A percentile compares a stretch with the other conserved stretches of the same genome.
phyloP scores from a whole-genome alignment of 2,888 invertebrate genomes.

The Congeria kusceri region DNA sequence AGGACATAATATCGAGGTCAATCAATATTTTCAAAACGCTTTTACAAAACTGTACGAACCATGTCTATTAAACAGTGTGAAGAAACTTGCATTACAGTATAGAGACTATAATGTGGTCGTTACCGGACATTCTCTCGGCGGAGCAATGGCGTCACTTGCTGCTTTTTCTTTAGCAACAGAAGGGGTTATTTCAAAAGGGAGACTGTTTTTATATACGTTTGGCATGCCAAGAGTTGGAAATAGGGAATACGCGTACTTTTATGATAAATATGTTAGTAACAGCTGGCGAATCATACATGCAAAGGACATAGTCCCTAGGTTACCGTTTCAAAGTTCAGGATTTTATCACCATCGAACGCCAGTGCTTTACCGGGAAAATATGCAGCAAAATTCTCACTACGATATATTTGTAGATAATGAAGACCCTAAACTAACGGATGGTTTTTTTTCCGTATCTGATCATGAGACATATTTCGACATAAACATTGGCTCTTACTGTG shows the following conservation, averaged over 20 bases:
- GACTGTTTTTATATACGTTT: slow-evolving; percentile 41
- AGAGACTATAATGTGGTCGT: slow-evolving; percentile 38
- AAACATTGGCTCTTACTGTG: too few species aligned
- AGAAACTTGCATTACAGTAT: slow-evolving; percentile 15
- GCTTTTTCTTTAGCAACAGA: slow-evolving; percentile 31
- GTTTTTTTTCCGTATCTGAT: too few species aligned
- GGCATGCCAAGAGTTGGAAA: slow-evolving; percentile 54
- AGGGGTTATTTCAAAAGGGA: slow-evolving; percentile 6
- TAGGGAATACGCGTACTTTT: slow-evolving; percentile 30
- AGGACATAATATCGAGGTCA: slow-evolving; percentile 26
- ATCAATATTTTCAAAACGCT: slow-evolving; percentile 48
- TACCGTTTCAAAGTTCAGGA: slow-evolving; percentile 20
- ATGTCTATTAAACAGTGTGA: slow-evolving; percentile 15
- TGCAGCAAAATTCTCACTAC: too few species aligned
- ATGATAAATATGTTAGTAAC: slow-evolving; percentile 36
- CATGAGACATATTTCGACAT: too few species aligned
- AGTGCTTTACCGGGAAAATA: background rate
- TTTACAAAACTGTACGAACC: slow-evolving; percentile 9
- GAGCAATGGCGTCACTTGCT: slow-evolving; percentile 44
- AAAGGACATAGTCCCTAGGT: slow-evolving; percentile 45
- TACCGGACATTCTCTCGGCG: slow-evolving; percentile 56
- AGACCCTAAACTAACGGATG: too few species aligned
- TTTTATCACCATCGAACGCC: slow-evolving; percentile 49
- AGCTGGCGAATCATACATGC: slow-evolving; percentile 60
- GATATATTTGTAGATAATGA: too few species aligned